A percentile compares a stretch with the other conserved stretches of the same genome.
Conservation (phyloP, 2,888 invertebrate genomes). For the Drosophila nr. perissopoda region DNA sequence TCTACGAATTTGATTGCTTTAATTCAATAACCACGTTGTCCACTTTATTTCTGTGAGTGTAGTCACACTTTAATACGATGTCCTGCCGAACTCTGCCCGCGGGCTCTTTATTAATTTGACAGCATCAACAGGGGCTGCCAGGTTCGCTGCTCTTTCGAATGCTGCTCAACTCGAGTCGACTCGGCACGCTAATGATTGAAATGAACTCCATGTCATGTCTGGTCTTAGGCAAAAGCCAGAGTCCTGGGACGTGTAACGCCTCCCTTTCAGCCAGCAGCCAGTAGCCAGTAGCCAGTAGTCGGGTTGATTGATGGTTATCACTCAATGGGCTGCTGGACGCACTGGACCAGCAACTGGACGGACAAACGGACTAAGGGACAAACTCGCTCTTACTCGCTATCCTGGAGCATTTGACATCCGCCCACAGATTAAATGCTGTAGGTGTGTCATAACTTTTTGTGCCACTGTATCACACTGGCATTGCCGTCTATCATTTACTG, state of each 20-base stretch:
- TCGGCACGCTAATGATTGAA: conserved; percentile 77
- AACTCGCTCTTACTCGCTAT: not conserved
- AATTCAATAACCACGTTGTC: not conserved
- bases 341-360: conserved; percentile 1
- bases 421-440: conserved; percentile 76
- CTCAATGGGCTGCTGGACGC: conserved; percentile 53
- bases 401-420: conserved; percentile 51
- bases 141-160: conserved; percentile 19
- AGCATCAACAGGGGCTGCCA: conserved; percentile 75
- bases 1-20: not conserved
- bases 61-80: conserved; percentile 2
- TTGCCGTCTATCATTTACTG: conserved; percentile 60
- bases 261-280: conserved; percentile 54
- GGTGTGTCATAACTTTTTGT: conserved; percentile 75
- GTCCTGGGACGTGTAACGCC: conserved; percentile 53
- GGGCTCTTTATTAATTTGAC: conserved; percentile 82
- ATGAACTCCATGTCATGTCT: conserved; percentile 71
- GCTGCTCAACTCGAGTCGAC: conserved; percentile 23
- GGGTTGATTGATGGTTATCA: conserved; percentile 80
- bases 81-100: conserved; percentile 24
- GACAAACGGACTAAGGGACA: not conserved
- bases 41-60: not conserved
- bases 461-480: conserved; percentile 20
- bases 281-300: conserved; percentile 17
- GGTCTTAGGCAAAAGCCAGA: conserved; percentile 58